Evolutionary conservation across 2,113 vertebrate species (phyloP).

Genomic region (Peromyscus leucopus): DNA sequence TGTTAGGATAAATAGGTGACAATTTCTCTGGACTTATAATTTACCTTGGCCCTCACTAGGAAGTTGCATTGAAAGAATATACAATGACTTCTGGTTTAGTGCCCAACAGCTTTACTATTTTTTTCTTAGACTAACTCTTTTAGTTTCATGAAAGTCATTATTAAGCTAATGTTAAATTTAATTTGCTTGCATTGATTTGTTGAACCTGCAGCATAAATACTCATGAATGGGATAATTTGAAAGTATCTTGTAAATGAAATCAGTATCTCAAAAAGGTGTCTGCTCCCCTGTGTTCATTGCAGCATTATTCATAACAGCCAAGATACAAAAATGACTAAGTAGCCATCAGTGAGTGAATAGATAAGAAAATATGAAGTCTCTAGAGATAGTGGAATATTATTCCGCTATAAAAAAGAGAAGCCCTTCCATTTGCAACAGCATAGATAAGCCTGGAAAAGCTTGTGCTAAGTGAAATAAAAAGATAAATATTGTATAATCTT

Average conservation of each 20-base stretch:
- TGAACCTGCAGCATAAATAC: constrained; percentile 48
- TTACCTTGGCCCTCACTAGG: constrained; percentile 52
- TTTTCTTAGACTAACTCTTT: constrained; percentile 39
- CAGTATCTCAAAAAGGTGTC: not conserved
- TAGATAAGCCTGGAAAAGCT: not conserved
- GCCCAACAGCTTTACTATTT: not conserved
- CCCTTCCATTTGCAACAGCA: not conserved
- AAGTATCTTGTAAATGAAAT: constrained; percentile 40
- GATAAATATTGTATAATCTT: not conserved
- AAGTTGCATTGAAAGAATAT: constrained; percentile 45
- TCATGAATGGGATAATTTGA: constrained; percentile 32
- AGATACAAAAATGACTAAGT: not conserved
- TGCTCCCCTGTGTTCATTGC: not conserved
- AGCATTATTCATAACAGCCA: not conserved
- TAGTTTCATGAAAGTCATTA: constrained; percentile 49
- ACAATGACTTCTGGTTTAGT: not conserved
- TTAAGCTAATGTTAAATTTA: constrained; percentile 64
- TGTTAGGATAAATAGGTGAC: constrained; percentile 49
- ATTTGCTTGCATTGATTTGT: constrained; percentile 59
- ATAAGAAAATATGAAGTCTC: not conserved
- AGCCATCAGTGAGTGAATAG: not conserved
- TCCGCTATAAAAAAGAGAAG: constrained; percentile 9
- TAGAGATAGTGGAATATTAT: not conserved
- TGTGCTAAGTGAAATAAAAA: not conserved
- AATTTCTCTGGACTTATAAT: constrained; percentile 46